Percentiles rank a stretch among this genome's conserved stretches.
Evolutionary conservation across 2,888 invertebrate genomes (phyloP).

Genomic region (Agrypnus murinus): DNA sequence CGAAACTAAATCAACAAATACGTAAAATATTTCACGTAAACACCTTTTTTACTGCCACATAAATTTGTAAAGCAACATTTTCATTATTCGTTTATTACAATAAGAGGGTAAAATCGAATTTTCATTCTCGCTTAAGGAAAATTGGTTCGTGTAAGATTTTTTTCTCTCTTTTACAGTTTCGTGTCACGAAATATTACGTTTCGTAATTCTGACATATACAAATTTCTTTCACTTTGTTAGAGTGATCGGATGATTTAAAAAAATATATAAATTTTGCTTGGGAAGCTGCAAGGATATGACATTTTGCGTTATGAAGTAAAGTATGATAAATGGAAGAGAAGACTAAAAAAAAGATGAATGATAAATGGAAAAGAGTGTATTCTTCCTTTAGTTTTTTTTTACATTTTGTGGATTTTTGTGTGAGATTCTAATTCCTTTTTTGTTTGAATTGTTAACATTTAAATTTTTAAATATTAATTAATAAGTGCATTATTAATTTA

Average conservation of each 20-base stretch:
- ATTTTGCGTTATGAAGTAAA: slow-evolving; percentile 29
- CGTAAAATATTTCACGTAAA: too few species aligned
- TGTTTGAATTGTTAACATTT: too few species aligned
- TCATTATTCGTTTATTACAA: too few species aligned
- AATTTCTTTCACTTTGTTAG: slow-evolving; percentile 36
- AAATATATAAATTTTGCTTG: slow-evolving; percentile 35
- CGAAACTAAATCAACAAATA: too few species aligned
- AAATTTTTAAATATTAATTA: neutral
- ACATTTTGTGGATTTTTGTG: neutral
- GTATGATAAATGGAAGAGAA: slow-evolving; percentile 29
- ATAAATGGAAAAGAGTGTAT: slow-evolving; percentile 26
- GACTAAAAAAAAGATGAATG: slow-evolving; percentile 10
- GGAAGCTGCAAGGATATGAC: slow-evolving; percentile 32
- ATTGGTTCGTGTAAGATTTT: slow-evolving; percentile 30
- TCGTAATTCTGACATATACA: slow-evolving; percentile 38
- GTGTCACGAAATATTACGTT: slow-evolving; percentile 28
- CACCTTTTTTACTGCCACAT: too few species aligned
- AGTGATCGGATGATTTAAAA: slow-evolving; percentile 33
- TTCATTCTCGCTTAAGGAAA: slow-evolving; percentile 4
- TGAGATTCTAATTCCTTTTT: neutral
- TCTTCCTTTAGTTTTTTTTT: slow-evolving; percentile 2
- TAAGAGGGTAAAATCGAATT: too few species aligned
- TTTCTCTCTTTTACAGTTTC: slow-evolving; percentile 14
- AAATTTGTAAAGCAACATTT: too few species aligned
- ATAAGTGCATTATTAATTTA: slow-evolving; percentile 42